These are phyloP conservation scores for Julus scanicus DNA, from an alignment of 2,888 invertebrate genomes.

Conservation along the genomic window DNA sequence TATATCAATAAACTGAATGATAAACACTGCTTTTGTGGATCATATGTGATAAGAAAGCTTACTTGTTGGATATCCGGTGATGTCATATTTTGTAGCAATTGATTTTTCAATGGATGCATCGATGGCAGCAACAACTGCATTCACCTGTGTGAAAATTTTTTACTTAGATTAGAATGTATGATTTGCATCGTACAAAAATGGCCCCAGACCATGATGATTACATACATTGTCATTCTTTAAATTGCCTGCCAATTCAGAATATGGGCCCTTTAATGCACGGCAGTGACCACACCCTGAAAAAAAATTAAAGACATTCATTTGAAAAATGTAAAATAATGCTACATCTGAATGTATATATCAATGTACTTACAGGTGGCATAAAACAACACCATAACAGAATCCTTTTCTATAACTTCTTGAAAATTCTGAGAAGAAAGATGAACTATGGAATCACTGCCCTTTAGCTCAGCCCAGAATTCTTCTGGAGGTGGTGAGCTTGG, in stretches of 20 bases:
- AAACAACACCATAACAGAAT: slow-evolving; percentile 66
- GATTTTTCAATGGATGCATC: slow-evolving; percentile 76
- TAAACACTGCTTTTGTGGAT: background rate
- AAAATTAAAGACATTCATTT: slow-evolving; percentile 58
- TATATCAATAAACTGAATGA: background rate
- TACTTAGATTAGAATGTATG: background rate
- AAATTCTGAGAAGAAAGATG: slow-evolving; percentile 63
- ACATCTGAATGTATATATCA: background rate
- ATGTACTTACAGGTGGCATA: slow-evolving; percentile 67
- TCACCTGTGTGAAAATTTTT: slow-evolving; percentile 52
- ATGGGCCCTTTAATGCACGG: background rate
- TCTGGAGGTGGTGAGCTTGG: slow-evolving; percentile 64
- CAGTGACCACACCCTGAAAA: slow-evolving; percentile 74
- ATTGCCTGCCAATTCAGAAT: slow-evolving; percentile 65
- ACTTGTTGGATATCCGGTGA: slow-evolving; percentile 77
- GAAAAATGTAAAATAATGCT: background rate
- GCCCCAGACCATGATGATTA: background rate
- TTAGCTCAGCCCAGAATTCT: slow-evolving; percentile 67
- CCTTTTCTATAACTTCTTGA: slow-evolving; percentile 58
- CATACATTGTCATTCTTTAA: slow-evolving; percentile 63
- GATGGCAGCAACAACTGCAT: slow-evolving; percentile 71
- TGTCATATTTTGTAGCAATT: slow-evolving; percentile 72
- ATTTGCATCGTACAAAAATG: background rate
- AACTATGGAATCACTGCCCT: slow-evolving; percentile 69
- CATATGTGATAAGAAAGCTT: slow-evolving; percentile 66